phyloP scores from a whole-genome alignment of 2,113 vertebrate genomes.

The Porphyrio hochstetteri region DNA sequence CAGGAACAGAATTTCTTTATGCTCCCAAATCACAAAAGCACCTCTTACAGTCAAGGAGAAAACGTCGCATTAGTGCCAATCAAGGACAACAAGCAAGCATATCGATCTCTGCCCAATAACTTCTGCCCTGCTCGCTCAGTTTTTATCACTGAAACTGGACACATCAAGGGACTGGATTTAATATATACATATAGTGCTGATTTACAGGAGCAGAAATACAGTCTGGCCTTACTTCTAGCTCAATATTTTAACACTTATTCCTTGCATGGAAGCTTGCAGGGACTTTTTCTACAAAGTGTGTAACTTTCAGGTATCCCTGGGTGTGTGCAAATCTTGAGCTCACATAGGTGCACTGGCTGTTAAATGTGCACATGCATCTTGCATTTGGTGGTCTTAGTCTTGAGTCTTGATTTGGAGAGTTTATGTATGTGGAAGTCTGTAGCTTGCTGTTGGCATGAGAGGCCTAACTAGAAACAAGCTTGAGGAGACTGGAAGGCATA shows the following conservation, averaged over 20 bases:
- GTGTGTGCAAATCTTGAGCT: neutral
- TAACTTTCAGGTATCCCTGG: neutral
- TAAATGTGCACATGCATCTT: neutral
- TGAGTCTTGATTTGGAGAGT: neutral
- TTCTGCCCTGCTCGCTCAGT: slow-evolving; percentile 15
- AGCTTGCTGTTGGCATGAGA: neutral
- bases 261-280: slow-evolving; percentile 1
- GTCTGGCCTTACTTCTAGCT: slow-evolving; percentile 46
- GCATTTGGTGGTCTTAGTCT: neutral
- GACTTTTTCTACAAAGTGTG: neutral
- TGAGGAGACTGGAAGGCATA: neutral
- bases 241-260: slow-evolving; percentile 31
- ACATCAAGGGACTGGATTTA: slow-evolving; percentile 48
- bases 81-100: slow-evolving; percentile 20
- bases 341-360: fast-evolving
- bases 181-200: slow-evolving; percentile 38
- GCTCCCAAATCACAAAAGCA: slow-evolving; percentile 57
- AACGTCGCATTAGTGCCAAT: slow-evolving; percentile 8
- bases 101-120: neutral
- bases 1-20: slow-evolving; percentile 26
- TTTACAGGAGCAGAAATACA: slow-evolving; percentile 35
- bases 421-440: neutral
- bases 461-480: neutral
- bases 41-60: slow-evolving; percentile 45
- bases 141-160: slow-evolving; percentile 61